Evolutionary conservation across 1,140 invertebrate genomes (phyloP).

Genomic region (Centruroides vittatus): DNA sequence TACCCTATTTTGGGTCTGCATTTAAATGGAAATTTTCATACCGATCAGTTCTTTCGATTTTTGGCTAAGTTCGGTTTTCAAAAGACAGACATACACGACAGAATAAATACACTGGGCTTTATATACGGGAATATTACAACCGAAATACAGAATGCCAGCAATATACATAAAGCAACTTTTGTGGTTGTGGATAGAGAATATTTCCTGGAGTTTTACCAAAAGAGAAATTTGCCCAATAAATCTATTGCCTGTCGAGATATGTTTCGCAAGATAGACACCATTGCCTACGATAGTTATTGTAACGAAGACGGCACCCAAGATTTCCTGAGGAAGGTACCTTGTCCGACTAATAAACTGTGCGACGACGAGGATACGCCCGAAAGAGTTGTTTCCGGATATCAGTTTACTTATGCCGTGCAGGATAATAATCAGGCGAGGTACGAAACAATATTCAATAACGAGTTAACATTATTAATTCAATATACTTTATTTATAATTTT

Average conservation of each 20-base stretch:
- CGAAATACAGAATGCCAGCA: slow-evolving; percentile 4
- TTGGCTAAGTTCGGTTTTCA: slow-evolving; percentile 91
- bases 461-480: no score
- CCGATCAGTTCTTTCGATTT: slow-evolving; percentile 61
- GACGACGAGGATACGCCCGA: slow-evolving; percentile 67
- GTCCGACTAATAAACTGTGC: slow-evolving; percentile 58
- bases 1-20: not conserved
- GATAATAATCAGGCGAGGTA: slow-evolving; percentile 77
- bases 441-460: slow-evolving; percentile 7
- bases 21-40: slow-evolving; percentile 10
- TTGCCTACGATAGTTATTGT: slow-evolving; percentile 72
- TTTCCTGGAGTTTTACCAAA: slow-evolving; percentile 42
- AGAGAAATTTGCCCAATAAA: slow-evolving; percentile 33
- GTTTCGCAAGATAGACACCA: slow-evolving; percentile 65
- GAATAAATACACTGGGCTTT: slow-evolving; percentile 72
- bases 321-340: slow-evolving; percentile 76
- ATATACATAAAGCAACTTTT: slow-evolving; percentile 48
- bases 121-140: slow-evolving; percentile 92
- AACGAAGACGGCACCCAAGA: slow-evolving; percentile 60
- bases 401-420: slow-evolving; percentile 87
- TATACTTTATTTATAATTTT: no score
- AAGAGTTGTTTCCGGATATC: slow-evolving; percentile 70
- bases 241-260: slow-evolving; percentile 58
- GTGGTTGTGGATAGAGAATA: slow-evolving; percentile 71
- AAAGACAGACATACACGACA: slow-evolving; percentile 72